These are phyloP conservation scores for Mastigias papua DNA, from an alignment of 30 jellyfish, hydroid and myxozoan genomes.

Conservation along the genomic window DNA sequence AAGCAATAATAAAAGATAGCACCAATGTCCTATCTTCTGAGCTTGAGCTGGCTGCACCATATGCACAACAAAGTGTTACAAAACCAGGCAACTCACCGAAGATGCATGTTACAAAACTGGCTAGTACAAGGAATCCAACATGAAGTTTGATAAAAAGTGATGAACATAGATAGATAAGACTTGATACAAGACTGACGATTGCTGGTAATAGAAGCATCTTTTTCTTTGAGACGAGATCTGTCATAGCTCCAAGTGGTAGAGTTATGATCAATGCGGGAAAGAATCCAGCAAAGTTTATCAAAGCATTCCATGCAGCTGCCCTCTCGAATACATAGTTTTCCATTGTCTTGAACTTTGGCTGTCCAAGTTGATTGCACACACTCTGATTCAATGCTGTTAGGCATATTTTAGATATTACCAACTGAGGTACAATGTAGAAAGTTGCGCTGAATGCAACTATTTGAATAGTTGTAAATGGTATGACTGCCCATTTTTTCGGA, in stretches of 20 bases:
- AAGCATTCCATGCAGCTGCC: constrained; percentile 68
- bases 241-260: constrained; percentile 48
- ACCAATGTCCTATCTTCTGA: constrained; percentile 35
- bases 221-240: constrained; percentile 25
- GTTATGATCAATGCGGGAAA: constrained; percentile 39
- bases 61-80: constrained; percentile 36
- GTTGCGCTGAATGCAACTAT: constrained; percentile 10
- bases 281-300: background rate
- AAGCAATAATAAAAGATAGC: constrained; percentile 33
- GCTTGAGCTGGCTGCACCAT: constrained; percentile 32
- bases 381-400: background rate
- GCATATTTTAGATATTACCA: constrained; percentile 31
- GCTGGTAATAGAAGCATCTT: constrained; percentile 27
- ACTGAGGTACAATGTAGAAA: constrained; percentile 36
- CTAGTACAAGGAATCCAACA: constrained; percentile 33
- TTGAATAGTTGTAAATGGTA: background rate
- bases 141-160: background rate
- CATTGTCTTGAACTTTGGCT: background rate
- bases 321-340: constrained; percentile 16
- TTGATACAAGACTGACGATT: constrained; percentile 11
- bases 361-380: constrained; percentile 29
- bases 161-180: constrained; percentile 25
- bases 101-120: background rate
- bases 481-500: background rate
- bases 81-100: constrained; percentile 53